Conservation (phyloP, 2,113 vertebrate genomes). For the Microtus pennsylvanicus region DNA sequence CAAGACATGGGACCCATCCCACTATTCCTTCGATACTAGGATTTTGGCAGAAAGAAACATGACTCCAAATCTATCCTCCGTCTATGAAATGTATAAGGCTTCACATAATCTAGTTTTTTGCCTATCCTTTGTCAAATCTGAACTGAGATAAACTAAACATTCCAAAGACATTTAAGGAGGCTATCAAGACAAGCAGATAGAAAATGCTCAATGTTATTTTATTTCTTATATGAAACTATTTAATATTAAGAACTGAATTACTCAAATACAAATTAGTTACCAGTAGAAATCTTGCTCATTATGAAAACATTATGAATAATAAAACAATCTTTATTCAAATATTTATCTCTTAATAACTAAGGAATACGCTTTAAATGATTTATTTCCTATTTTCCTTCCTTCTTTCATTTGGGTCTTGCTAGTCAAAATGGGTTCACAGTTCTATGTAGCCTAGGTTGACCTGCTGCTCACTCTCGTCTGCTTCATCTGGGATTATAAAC, state of each 20-base stretch:
- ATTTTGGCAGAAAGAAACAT: background rate
- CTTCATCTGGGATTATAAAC: background rate
- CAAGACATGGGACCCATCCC: slow-evolving; percentile 32
- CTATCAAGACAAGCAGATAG: background rate
- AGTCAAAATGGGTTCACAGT: too few relatives aligned
- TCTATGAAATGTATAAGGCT: slow-evolving; percentile 39
- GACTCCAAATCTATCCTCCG: background rate
- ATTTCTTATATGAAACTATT: background rate
- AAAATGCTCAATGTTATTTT: background rate
- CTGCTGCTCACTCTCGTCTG: background rate
- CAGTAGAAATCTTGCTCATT: background rate
- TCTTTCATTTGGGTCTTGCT: background rate
- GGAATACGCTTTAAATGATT: background rate
- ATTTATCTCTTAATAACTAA: background rate
- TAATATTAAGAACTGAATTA: background rate
- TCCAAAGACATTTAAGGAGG: slow-evolving; percentile 23
- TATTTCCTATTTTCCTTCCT: background rate
- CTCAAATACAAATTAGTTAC: background rate
- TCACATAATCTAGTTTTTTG: slow-evolving; percentile 37
- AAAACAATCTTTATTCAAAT: background rate
- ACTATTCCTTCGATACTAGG: background rate
- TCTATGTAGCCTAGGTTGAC: background rate
- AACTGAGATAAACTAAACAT: slow-evolving; percentile 37
- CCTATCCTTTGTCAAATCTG: slow-evolving; percentile 56
- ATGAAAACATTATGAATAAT: background rate